Base-by-base conservation (phyloP, 1,140 invertebrate species). In the Galleria mellonella region DNA sequence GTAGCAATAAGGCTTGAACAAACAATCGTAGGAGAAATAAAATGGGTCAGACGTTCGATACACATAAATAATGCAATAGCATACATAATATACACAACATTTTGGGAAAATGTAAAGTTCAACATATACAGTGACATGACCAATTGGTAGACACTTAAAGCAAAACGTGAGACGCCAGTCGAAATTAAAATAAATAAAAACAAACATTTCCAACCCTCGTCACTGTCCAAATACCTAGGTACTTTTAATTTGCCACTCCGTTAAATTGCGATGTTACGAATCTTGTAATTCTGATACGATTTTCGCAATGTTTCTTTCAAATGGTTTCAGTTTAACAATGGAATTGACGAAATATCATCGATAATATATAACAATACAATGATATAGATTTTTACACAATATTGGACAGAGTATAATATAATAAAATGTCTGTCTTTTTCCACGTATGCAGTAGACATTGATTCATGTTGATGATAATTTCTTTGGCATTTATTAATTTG, bases 241-340 rank as follows among this genome's bases (percentile, higher is more conserved):
- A 48, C 62, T 58, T 62, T 62, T 61, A 65, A 65, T 65, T 65
- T 62, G 47, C 45, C 47, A 54, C 38, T 51, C 58, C 43, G 55
- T 55, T 61, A 55, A 60, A 56, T 43, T 49, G 31, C 43, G 47
- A 38, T 50, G 47, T 56, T 40, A 50, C 49, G 32, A 43, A 43
- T 40, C 43, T 44, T 23, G 17, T 13, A 32, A 42, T 41, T 15
- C 1, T 10, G 27, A 4, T 9, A n/a, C 23, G 9, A 31, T 7
- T 36, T 27, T 31, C 32, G n/a, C 15, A 10, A 9, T 37, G 9
- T 8, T 37, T 37, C 2, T 37, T 23, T 0, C 6, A 23, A 3
- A 23, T 23, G 2, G n/a, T 7, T 4, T 17, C 7, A 33, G n/a
- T 37, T 15, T 14, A 9, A 7, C 10, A 36, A 15, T 10, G 1